Percentiles rank a stretch among this genome's conserved stretches.
These are phyloP conservation scores for Molossus molossus DNA, from an alignment of 2,797 vertebrate species.

Conservation along the genomic window DNA sequence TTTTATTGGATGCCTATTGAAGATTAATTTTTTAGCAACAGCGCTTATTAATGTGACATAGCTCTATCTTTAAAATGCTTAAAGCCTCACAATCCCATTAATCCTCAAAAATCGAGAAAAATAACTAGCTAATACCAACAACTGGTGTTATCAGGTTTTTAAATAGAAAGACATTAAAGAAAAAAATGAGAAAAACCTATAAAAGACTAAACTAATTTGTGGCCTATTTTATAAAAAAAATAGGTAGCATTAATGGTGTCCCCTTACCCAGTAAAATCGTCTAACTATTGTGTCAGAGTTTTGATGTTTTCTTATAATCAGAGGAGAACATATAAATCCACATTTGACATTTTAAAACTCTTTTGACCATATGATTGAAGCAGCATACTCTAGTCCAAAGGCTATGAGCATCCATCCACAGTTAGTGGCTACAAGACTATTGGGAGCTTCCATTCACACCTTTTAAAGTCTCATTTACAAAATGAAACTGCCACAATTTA, in stretches of 20 bases:
- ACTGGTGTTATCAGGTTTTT: slow-evolving; percentile 1
- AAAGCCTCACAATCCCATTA: slow-evolving; percentile 43
- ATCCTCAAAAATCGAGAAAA: slow-evolving; percentile 53
- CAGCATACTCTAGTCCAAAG: background rate
- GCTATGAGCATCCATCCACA: background rate
- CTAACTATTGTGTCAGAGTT: background rate
- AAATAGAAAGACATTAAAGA: slow-evolving; percentile 27
- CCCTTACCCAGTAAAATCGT: background rate
- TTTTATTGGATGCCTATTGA: slow-evolving; percentile 2
- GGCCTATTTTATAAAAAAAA: background rate
- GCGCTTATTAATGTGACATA: slow-evolving; percentile 8
- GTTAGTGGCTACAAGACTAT: background rate
- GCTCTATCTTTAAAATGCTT: slow-evolving; percentile 52
- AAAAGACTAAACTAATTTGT: slow-evolving; percentile 30
- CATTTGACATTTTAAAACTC: slow-evolving; percentile 38
- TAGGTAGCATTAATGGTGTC: background rate
- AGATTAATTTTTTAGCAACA: slow-evolving; percentile 46
- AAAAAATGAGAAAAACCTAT: slow-evolving; percentile 31
- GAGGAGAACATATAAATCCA: slow-evolving; percentile 26
- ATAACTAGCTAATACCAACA: slow-evolving; percentile 22
- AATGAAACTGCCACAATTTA: slow-evolving; percentile 27
- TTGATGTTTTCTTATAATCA: slow-evolving; percentile 5
- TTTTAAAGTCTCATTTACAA: slow-evolving; percentile 40
- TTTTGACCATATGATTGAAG: background rate
- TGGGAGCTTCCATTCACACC: background rate